Evolutionary conservation across 2,888 invertebrate genomes (phyloP), one percentile per base, ranked within the genome.

Genomic region (Druceiella hillmani): DNA sequence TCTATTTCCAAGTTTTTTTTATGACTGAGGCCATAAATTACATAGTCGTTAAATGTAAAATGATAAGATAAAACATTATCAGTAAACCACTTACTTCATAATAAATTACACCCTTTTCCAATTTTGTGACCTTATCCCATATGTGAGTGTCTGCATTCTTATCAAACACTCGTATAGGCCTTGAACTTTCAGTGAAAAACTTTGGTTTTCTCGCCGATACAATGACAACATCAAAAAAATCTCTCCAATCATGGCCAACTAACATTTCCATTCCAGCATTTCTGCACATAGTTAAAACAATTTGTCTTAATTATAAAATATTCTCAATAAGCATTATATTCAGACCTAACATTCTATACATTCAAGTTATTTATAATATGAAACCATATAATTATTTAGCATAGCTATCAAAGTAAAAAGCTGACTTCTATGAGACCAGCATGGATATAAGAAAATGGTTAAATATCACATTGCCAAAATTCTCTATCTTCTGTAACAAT

Each of bases 171-270:
- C 97, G 70, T 50, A 98, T 87, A 0, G 95, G 95, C 13, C 93
- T 79, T 45, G 90, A 87, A 54, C 85, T 81, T 56, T 93, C 91
- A 1, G 89, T 90, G 67, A 98, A 99, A 69, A 98, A 99, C 54
- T 84, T 83, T 0, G 98, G 98, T 59, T 99, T 98, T 52, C 93
- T 81, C 2, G 98, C 97, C 57, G 89, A 89, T 2, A 92, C 92
- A 40, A 98, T 89, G 25, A 97, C 82, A 12, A 97, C 87, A 63
- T 98, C 93, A 64, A 98, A 98, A 55, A 79, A 83, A 1, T 89
- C 80, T 38, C 83, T 78, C 98, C 98, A 98, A 48, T 91, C 81
- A 3, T 74, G 57, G 0, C 97, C 97, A 2, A 91, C 82, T 50
- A 98, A 69, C 62, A 86, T 84, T 41, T 78, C 81, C 92, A 98